Percentiles rank a stretch among this genome's conserved stretches.
These are phyloP conservation scores for Leptinotarsa rubiginosa DNA, from an alignment of 2,888 invertebrate species.

Conservation along the genomic window DNA sequence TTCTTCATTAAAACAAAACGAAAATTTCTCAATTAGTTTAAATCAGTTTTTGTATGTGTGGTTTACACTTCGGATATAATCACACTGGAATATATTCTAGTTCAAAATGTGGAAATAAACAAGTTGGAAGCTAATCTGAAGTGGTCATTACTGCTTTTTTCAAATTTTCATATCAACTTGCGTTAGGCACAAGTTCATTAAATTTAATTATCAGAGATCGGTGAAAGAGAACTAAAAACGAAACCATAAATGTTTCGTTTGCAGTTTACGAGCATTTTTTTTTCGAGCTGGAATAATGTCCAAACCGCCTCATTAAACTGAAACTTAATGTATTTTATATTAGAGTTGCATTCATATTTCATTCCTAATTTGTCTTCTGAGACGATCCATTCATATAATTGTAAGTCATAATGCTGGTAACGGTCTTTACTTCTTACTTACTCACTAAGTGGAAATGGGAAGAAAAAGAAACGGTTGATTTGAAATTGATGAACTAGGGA, in stretches of 20 bases:
- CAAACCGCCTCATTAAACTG: neutral
- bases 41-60: no score
- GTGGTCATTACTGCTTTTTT: neutral
- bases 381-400: neutral
- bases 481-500: no score
- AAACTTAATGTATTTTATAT: slow-evolving; percentile 4
- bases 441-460: neutral
- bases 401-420: neutral
- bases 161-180: neutral
- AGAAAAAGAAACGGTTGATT: no score
- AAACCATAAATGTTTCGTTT: slow-evolving; percentile 4
- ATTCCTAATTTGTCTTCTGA: slow-evolving; percentile 4
- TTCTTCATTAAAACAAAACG: no score
- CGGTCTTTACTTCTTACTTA: neutral
- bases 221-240: neutral
- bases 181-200: neutral
- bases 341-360: slow-evolving; percentile 1
- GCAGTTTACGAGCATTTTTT: neutral
- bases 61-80: no score
- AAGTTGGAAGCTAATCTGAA: no score
- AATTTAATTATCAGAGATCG: neutral
- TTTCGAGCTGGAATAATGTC: slow-evolving; percentile 1
- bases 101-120: no score
- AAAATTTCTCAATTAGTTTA: no score
- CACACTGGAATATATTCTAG: no score